Evolutionary conservation across 2,113 vertebrate genomes (phyloP).

Genomic region (Phaethon lepturus): DNA sequence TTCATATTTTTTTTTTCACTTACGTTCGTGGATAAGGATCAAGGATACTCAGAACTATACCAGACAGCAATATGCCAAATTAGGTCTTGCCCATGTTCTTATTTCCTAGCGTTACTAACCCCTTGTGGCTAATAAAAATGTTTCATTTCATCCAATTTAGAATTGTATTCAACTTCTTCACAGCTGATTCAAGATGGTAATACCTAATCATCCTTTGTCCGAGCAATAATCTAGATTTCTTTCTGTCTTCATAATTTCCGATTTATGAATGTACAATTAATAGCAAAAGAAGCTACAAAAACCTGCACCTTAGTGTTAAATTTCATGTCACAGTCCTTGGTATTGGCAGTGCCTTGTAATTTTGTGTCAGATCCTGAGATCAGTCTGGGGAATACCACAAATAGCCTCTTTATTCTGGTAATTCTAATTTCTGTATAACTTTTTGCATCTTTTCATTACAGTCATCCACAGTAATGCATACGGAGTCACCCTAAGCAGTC

Average conservation of each 20-base stretch:
- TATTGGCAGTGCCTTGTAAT: background rate
- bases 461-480: accelerated
- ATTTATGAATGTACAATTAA: background rate
- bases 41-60: background rate
- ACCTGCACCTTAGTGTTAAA: background rate
- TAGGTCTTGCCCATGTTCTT: background rate
- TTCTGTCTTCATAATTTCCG: background rate
- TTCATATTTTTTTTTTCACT: background rate
- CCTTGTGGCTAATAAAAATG: background rate
- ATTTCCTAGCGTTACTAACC: background rate
- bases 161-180: background rate
- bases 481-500: background rate
- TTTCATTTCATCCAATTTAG: background rate
- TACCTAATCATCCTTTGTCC: background rate
- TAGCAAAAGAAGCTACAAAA: background rate
- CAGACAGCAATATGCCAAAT: background rate
- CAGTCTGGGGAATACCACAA: background rate
- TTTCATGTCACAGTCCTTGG: background rate
- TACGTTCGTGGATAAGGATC: background rate
- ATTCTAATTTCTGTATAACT: background rate
- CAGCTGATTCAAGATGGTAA: background rate
- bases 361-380: background rate
- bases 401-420: background rate
- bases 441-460: background rate
- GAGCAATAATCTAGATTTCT: background rate